Conservation (phyloP, 2,797 vertebrate species). For the Leucoraja ocellata region DNA sequence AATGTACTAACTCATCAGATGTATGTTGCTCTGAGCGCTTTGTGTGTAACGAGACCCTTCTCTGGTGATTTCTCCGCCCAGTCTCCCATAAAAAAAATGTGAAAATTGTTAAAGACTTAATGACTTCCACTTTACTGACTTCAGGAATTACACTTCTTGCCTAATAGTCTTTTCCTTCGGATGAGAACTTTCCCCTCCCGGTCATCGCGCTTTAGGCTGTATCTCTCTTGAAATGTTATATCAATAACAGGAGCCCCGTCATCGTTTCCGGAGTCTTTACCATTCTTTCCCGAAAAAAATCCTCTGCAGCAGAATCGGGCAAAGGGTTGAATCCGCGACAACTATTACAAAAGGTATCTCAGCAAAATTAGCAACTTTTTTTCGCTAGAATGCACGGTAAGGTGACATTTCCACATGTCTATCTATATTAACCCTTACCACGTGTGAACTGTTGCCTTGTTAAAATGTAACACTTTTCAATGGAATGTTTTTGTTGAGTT, state of each 20-base stretch:
- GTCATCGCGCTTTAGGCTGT: neutral
- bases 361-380: neutral
- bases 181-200: neutral
- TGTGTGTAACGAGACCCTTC: neutral
- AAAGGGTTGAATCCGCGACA: neutral
- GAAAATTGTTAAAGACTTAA: neutral
- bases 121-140: neutral
- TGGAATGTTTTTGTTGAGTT: neutral
- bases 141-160: neutral
- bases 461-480: slow-evolving; percentile 5
- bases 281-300: neutral
- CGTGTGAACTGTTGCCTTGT: neutral
- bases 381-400: slow-evolving; percentile 17
- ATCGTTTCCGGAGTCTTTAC: slow-evolving; percentile 3
- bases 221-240: neutral
- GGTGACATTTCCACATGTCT: neutral
- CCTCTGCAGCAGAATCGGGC: neutral
- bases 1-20: neutral
- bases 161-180: neutral
- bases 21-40: neutral
- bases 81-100: neutral
- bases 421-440: neutral
- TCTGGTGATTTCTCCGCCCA: neutral
- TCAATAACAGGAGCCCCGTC: slow-evolving; percentile 28
- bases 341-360: neutral